Evolutionary conservation across 2,113 vertebrate genomes (phyloP).

Genomic region (Gymnobelideus leadbeateri): DNA sequence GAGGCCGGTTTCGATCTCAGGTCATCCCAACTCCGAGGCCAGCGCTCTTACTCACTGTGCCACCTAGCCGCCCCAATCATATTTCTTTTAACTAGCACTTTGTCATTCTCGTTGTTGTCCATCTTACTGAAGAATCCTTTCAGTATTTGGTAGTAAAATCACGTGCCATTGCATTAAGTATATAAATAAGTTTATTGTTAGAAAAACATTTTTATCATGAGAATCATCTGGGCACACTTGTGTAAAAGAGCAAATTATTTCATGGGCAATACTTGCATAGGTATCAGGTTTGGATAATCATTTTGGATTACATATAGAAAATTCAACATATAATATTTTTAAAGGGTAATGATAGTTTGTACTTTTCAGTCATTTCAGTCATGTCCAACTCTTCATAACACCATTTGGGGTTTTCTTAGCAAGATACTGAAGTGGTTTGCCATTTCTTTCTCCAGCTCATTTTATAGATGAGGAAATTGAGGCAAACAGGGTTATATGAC

Average conservation of each 20-base stretch:
- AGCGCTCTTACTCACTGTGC: no score
- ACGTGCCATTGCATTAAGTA: neutral
- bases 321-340: neutral
- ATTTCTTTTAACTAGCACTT: constrained; percentile 31
- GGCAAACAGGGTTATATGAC: neutral
- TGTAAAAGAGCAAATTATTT: constrained; percentile 4
- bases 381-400: neutral
- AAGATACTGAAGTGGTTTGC: neutral
- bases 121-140: constrained; percentile 3
- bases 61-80: no score
- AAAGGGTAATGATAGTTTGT: neutral
- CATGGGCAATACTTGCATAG: neutral
- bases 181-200: neutral
- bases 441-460: neutral
- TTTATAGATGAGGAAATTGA: neutral
- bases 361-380: neutral
- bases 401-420: neutral
- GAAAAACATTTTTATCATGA: constrained; percentile 17
- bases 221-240: neutral
- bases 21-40: no score
- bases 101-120: neutral
- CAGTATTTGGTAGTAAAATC: neutral
- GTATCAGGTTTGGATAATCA: no score
- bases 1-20: no score
- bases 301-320: neutral